A percentile compares a stretch with the other conserved stretches of the same genome.
Evolutionary conservation across 2,797 vertebrate genomes (phyloP).

Genomic region (Centroberyx gerrardi): DNA sequence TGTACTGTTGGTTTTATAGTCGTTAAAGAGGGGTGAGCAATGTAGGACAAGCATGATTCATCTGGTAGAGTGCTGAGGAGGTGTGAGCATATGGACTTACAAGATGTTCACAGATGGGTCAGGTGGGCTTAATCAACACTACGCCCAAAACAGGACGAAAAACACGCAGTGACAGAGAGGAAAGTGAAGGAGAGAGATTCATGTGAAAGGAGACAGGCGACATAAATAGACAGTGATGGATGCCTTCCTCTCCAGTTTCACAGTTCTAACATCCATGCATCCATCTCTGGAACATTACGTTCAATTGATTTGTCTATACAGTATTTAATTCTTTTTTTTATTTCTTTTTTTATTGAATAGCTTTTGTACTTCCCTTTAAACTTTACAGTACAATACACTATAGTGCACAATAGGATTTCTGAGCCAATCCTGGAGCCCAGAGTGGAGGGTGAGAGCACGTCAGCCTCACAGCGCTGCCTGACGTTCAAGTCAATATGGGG

Average conservation of each 20-base stretch:
- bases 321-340: conserved; percentile 82
- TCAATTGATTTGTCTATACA: conserved; percentile 85
- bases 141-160: conserved; percentile 55
- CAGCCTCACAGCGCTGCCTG: conserved; percentile 89
- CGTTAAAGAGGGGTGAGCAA: conserved; percentile 39
- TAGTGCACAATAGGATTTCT: conserved; percentile 95
- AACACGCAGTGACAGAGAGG: conserved; percentile 43
- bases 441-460: conserved; percentile 78
- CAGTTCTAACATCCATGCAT: conserved; percentile 86
- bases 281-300: conserved; percentile 80
- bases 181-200: conserved; percentile 38
- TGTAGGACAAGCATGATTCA: conserved; percentile 17
- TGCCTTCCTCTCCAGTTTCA: conserved; percentile 85
- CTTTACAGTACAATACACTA: conserved; percentile 98
- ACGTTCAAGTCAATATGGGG: conserved; percentile 83
- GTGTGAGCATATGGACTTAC: conserved; percentile 83
- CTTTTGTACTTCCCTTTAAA: conserved; percentile 96
- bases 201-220: conserved; percentile 57
- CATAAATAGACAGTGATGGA: conserved; percentile 61
- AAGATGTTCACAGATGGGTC: conserved; percentile 88
- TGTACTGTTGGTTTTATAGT: conserved; percentile 39
- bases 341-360: conserved; percentile 83
- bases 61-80: conserved; percentile 52
- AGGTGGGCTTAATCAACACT: conserved; percentile 80
- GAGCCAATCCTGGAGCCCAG: conserved; percentile 89